Percentiles rank a stretch among this genome's conserved stretches.
Evolutionary conservation across 1,140 invertebrate species (phyloP).

Genomic region (Aphaenogaster floridana): DNA sequence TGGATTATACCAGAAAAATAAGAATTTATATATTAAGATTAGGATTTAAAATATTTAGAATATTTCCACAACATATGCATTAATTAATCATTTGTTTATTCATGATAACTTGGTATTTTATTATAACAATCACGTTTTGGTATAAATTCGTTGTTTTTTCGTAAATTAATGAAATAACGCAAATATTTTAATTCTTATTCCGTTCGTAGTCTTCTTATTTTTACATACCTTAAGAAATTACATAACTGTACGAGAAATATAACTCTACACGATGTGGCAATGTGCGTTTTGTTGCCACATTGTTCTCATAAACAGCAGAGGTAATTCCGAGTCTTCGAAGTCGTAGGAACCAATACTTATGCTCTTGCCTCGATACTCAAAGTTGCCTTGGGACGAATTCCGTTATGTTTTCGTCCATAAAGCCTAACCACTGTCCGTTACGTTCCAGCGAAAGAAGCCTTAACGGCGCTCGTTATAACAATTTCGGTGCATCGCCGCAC

Average conservation of each 20-base stretch:
- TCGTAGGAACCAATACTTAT: conserved; percentile 57
- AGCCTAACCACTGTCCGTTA: conserved; percentile 69
- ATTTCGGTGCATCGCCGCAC: conserved; percentile 48
- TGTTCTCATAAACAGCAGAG: conserved; percentile 36
- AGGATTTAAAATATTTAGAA: not conserved
- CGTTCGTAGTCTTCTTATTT: not conserved
- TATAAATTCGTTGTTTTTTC: not conserved
- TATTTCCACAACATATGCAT: not conserved
- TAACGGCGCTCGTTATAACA: conserved; percentile 61
- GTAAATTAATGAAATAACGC: not conserved
- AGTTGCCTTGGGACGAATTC: conserved; percentile 63
- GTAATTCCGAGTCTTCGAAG: conserved; percentile 67
- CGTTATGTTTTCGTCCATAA: conserved; percentile 73
- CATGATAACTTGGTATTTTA: not conserved
- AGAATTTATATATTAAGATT: not conserved
- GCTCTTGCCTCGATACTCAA: conserved; percentile 49
- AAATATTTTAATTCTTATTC: not conserved
- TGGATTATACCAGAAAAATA: not conserved
- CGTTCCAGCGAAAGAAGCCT: conserved; percentile 51
- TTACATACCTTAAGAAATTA: not conserved
- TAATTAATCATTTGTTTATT: not conserved
- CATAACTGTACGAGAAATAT: conserved; percentile 24
- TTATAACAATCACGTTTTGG: not conserved
- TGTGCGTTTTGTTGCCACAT: not conserved
- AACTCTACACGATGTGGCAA: not conserved